Evolutionary conservation across 1,140 invertebrate genomes (phyloP), one percentile per base, ranked within the genome.

Genomic region (Notospermus geniculatus): DNA sequence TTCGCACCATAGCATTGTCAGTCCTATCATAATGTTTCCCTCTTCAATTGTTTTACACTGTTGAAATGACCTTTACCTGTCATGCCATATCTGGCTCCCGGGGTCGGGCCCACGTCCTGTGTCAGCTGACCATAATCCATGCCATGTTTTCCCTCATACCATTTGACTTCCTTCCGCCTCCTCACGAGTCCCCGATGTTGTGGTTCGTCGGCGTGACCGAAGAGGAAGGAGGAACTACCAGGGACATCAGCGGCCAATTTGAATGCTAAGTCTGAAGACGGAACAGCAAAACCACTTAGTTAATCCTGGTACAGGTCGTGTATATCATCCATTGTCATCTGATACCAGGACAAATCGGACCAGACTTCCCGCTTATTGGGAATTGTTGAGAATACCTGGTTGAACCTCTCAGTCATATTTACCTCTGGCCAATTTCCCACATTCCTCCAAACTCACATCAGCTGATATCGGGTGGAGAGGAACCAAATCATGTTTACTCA

Each of bases 51-150:
- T n/a, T n/a, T n/a, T n/a, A n/a, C n/a, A n/a, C n/a, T n/a, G n/a
- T n/a, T n/a, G n/a, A n/a, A n/a, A n/a, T n/a, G n/a, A n/a, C n/a
- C n/a, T n/a, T n/a, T 50, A 50, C 46, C 46, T 27, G 46, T 50
- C 46, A 50, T 19, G 25, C 46, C 46, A 50, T 50, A 50, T 50
- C 46, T 50, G 4, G 46, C 5, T 50, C 46, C 46, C 4, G 46
- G 46, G 25, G 9, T 50, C 9, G 46, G 46, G 9, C 46, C 46
- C 4, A 50, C 25, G n/a, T 50, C 46, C n/a, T 27, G 46, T 50
- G 4, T 50, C 46, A 50, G 46, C 46, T n/a, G 46, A 50, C 46
- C n/a, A n/a, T 50, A 50, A n/a, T 50, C 46, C 25, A 50, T 50
- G n/a, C n/a, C 46, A n/a, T 50, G n/a, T n/a, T 50, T 50, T 5